Evolutionary conservation across 2,113 vertebrate genomes (phyloP), one percentile per base, ranked within the genome.

Genomic region (Maccullochella peelii): DNA sequence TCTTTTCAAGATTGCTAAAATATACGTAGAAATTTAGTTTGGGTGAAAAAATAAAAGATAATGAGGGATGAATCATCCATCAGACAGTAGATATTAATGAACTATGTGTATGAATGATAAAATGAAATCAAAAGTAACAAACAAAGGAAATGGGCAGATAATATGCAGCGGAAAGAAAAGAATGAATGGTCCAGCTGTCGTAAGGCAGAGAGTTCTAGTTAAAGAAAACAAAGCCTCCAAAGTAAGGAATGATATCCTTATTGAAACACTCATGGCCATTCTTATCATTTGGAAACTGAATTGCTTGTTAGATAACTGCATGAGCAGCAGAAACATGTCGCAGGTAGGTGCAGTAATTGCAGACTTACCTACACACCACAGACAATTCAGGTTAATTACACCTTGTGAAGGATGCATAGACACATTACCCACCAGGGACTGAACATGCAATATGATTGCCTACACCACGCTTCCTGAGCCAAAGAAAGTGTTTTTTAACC

Each of bases 361-460:
- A 81, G 73, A 82, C 80, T 92, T 90, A 90, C 91, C 87, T 90
- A 85, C 89, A 84, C 82, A 85, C 77, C 79, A 70, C 77, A 91
- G 91, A 88, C 86, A 92, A 93, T 91, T 93, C 84, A 85, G 91
- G 93, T 93, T 95, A 93, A 95, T 95, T 95, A 93, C 92, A 77
- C 88, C 80, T 36, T 20, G 85, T 84, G 77, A 89, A 83, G 86
- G 80, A 91, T 88, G 86, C 73, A 49, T 84, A 75, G 62, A 77
- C 71, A 85, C 86, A 87, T 87, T 88, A 89, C 82, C 89, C 86
- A 87, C 88, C 58, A 36, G 90, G 86, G 86, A 89, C 61, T 69
- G 78, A 90, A 91, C 92, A 86, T 81, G 81, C 83, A 80, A 88
- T 86, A 93, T 90, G 71, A 86, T 72, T 91, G 75, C 85, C 91